Evolutionary conservation across 2,888 invertebrate species (phyloP).

Genomic region (Melanostoma scalare): DNA sequence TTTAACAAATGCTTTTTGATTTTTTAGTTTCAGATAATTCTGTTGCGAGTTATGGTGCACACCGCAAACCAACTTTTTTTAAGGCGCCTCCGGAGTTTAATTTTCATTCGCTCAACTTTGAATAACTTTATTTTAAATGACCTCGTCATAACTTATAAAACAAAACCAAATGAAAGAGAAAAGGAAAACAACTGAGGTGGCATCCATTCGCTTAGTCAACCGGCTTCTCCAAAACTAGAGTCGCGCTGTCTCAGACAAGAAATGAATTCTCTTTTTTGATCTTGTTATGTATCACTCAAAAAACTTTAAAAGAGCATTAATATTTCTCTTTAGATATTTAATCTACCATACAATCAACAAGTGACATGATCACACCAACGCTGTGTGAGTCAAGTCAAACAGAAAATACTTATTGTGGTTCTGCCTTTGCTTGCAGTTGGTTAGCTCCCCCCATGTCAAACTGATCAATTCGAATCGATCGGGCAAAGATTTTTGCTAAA

Average conservation of each 20-base stretch:
- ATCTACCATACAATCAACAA: constrained; percentile 1
- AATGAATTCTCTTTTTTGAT: neutral
- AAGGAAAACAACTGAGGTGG: no score
- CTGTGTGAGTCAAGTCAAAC: constrained; percentile 19
- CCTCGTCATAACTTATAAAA: no score
- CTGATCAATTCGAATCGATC: constrained; percentile 77
- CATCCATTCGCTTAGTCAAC: no score
- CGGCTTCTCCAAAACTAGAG: neutral
- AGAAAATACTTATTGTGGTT: constrained; percentile 46
- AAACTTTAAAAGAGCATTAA: constrained; percentile 3
- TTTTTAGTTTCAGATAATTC: no score
- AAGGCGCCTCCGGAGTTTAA: no score
- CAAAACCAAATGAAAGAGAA: no score
- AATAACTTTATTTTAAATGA: no score
- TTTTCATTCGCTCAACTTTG: no score
- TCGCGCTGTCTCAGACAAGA: neutral
- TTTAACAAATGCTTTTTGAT: no score
- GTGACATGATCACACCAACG: neutral
- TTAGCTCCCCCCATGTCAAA: constrained; percentile 77
- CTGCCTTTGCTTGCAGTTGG: constrained; percentile 47
- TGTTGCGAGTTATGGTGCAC: no score
- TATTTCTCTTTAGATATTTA: constrained; percentile 3
- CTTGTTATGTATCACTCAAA: neutral
- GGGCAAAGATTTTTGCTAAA: constrained; percentile 77
- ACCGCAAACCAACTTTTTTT: no score